Percentiles rank a stretch among this genome's conserved stretches.
These are phyloP conservation scores for Ephestia elutella DNA, from an alignment of 1,140 invertebrate genomes.

Conservation along the genomic window DNA sequence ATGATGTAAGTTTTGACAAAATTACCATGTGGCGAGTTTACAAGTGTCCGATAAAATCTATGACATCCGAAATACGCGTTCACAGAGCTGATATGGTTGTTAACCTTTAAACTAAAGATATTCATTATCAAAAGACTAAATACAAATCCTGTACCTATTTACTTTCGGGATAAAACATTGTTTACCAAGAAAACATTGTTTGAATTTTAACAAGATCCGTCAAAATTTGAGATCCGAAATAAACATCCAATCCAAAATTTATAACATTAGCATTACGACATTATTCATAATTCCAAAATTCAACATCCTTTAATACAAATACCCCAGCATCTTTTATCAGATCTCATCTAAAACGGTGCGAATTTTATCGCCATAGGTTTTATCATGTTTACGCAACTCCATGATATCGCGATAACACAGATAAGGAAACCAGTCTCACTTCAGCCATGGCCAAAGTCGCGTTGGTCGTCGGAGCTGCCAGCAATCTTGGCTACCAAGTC, in stretches of 20 bases:
- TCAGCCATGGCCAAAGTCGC: conserved; percentile 55
- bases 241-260: too few species aligned
- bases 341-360: neutral
- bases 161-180: too few species aligned
- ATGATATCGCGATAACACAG: neutral
- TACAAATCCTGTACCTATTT: too few species aligned
- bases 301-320: neutral
- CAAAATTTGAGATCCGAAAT: too few species aligned
- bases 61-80: neutral
- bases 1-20: too few species aligned
- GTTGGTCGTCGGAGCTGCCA: conserved; percentile 55
- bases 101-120: neutral
- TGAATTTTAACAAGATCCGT: too few species aligned
- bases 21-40: too few species aligned
- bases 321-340: neutral
- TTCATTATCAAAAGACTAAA: neutral
- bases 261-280: too few species aligned
- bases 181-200: too few species aligned
- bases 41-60: neutral
- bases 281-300: too few species aligned
- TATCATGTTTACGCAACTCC: neutral
- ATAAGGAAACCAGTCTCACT: conserved; percentile 28
- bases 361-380: conserved; percentile 2
- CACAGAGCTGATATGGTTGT: neutral
- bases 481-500: conserved; percentile 62